Conservation (phyloP, 2,888 invertebrate genomes). For the Idaea aversata region DNA sequence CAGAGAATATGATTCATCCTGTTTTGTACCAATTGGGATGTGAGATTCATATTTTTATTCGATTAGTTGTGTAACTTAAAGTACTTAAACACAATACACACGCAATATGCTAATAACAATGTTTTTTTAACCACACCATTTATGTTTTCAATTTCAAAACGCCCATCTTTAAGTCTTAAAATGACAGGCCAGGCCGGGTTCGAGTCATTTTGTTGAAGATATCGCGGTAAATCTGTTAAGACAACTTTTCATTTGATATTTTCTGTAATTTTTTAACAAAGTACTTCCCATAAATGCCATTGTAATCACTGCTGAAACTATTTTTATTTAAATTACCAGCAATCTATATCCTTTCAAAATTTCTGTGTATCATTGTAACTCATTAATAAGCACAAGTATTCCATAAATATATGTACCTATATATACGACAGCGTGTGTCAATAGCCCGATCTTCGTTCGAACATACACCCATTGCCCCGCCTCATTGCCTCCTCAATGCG, state of each 20-base stretch:
- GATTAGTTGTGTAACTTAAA: slow-evolving; percentile 53
- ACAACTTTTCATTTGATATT: background rate
- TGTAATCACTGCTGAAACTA: background rate
- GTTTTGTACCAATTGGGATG: slow-evolving; percentile 64
- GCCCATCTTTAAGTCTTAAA: background rate
- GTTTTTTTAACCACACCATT: background rate
- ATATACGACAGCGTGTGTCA: slow-evolving; percentile 54
- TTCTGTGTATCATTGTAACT: slow-evolving; percentile 37
- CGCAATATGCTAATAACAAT: background rate
- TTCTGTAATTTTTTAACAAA: background rate
- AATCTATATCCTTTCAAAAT: slow-evolving; percentile 11
- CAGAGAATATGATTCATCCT: slow-evolving; percentile 69
- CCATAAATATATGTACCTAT: slow-evolving; percentile 49
- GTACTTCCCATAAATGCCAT: background rate
- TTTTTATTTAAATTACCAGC: background rate
- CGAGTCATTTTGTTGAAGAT: background rate
- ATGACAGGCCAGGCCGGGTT: background rate
- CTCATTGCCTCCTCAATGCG: slow-evolving; percentile 71
- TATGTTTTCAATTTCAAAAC: background rate
- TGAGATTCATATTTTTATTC: slow-evolving; percentile 70
- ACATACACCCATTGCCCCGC: slow-evolving; percentile 74
- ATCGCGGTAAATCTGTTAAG: background rate
- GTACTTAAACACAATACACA: slow-evolving; percentile 11
- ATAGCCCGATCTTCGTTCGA: slow-evolving; percentile 66
- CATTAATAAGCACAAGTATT: slow-evolving; percentile 58